phyloP scores from a whole-genome alignment of 2,797 vertebrate species.

The Leuciscus waleckii region DNA sequence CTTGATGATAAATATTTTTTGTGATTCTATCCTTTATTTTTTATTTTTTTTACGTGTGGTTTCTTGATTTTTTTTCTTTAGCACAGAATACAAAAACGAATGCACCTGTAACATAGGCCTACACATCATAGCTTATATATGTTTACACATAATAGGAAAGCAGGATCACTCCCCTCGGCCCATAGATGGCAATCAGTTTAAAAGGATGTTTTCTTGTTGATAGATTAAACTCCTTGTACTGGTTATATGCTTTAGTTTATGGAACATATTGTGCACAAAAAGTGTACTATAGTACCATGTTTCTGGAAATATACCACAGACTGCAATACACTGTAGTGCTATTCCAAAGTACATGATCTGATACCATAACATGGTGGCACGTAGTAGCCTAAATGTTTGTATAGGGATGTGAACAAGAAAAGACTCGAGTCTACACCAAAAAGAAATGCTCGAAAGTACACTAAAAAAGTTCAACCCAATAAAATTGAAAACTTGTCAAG shows the following conservation, averaged over 20 bases:
- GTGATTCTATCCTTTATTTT: background rate
- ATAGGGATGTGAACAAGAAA: background rate
- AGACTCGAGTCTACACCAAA: background rate
- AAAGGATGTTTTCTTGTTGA: constrained; percentile 8
- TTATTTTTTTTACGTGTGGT: background rate
- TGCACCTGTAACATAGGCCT: background rate
- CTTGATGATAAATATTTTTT: background rate
- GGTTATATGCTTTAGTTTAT: background rate
- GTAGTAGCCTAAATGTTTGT: background rate
- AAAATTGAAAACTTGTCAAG: background rate
- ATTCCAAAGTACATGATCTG: background rate
- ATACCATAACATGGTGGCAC: background rate
- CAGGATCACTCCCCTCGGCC: background rate
- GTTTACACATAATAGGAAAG: constrained; percentile 14
- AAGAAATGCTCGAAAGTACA: background rate
- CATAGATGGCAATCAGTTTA: constrained; percentile 4
- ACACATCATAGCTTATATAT: background rate
- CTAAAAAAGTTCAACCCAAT: background rate
- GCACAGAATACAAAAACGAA: background rate
- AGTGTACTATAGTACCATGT: background rate
- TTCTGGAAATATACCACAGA: background rate
- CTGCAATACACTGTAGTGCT: background rate
- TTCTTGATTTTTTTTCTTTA: background rate
- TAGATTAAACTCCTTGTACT: background rate
- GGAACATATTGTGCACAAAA: background rate